Conservation (phyloP, 2,888 invertebrate species). For the Noctua comes region DNA sequence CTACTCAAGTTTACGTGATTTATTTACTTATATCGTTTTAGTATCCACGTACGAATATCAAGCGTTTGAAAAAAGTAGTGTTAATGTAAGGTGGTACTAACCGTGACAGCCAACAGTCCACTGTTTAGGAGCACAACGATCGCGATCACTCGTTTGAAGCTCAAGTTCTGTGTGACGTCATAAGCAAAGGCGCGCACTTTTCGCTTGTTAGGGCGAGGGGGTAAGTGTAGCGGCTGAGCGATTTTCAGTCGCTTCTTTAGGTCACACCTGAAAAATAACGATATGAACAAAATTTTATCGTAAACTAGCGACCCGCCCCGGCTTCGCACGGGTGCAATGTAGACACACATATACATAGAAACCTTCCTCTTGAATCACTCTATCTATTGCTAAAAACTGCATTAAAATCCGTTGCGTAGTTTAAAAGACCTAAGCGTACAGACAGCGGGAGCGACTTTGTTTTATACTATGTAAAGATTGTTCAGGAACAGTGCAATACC, state of each 20-base stretch:
- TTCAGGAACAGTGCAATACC: not conserved
- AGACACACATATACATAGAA: too few relatives aligned
- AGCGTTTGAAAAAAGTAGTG: not conserved
- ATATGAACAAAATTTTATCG: not conserved
- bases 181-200: conserved; percentile 98
- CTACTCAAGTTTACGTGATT: not conserved
- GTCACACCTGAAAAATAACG: conserved; percentile 93
- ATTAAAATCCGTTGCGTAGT: too few relatives aligned
- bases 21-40: not conserved
- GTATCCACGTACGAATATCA: not conserved
- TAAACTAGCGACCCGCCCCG: too few relatives aligned
- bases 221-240: conserved; percentile 99
- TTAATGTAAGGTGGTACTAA: conserved; percentile 82
- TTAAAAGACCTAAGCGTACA: too few relatives aligned
- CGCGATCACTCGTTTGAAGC: conserved; percentile 98
- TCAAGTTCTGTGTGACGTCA: conserved; percentile 98
- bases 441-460: too few relatives aligned
- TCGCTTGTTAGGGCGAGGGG: conserved; percentile 98
- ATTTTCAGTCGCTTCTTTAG: conserved; percentile 99
- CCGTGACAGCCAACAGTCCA: conserved; percentile 96
- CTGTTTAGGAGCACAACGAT: conserved; percentile 98
- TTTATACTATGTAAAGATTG: not conserved
- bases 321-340: too few relatives aligned
- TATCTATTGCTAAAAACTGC: too few relatives aligned
- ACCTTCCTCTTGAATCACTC: too few relatives aligned